Evolutionary conservation across 2,888 invertebrate species (phyloP).

Genomic region (Temnothorax unifasciatus): DNA sequence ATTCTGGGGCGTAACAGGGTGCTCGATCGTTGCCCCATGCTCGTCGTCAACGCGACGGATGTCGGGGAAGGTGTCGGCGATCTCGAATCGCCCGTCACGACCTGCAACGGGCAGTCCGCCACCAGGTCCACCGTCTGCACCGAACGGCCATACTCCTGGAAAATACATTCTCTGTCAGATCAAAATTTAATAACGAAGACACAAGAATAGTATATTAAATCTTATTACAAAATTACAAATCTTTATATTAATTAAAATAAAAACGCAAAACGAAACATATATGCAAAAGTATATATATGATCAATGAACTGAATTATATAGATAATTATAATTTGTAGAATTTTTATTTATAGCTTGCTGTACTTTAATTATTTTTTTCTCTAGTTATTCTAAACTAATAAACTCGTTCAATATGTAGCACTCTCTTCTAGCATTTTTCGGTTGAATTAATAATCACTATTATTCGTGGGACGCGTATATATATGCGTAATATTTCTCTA

Average conservation of each 20-base stretch:
- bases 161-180: conserved; percentile 4
- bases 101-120: conserved; percentile 80
- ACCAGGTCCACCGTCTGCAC: conserved; percentile 83
- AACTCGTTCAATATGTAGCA: background rate
- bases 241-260: background rate
- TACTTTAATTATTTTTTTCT: background rate
- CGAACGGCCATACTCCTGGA: conserved; percentile 77
- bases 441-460: conserved; percentile 26
- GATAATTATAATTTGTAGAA: background rate
- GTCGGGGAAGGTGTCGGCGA: conserved; percentile 68
- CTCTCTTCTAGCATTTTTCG: background rate
- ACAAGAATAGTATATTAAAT: too few relatives aligned
- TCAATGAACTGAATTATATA: background rate
- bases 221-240: background rate
- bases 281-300: background rate
- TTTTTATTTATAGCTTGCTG: background rate
- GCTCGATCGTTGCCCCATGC: conserved; percentile 84
- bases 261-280: background rate
- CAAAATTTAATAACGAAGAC: background rate
- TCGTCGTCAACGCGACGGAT: conserved; percentile 68
- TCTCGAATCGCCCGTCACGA: conserved; percentile 71
- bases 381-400: background rate
- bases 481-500: conserved; percentile 14
- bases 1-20: conserved; percentile 88
- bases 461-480: background rate